These are phyloP conservation scores for Cheumatopsyche charites DNA, from an alignment of 1,140 invertebrate species.

Conservation along the genomic window DNA sequence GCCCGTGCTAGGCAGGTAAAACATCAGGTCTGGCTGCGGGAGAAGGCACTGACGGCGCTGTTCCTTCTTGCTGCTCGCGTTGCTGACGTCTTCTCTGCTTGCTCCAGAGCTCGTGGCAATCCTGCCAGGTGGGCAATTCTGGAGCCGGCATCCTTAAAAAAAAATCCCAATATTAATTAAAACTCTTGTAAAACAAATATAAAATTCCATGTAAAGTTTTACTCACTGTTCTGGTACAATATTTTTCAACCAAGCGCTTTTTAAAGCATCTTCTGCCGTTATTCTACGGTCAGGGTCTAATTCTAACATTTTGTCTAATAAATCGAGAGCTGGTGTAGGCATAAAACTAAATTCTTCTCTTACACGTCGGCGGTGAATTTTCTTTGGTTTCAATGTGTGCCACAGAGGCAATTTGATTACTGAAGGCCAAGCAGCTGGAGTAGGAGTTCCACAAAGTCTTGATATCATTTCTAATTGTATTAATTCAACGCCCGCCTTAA, in stretches of 20 bases:
- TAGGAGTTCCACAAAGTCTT: constrained; percentile 92
- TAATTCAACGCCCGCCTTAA: constrained; percentile 88
- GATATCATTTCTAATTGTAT: constrained; percentile 95
- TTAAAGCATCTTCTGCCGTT: constrained; percentile 92
- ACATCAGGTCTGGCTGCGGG: constrained; percentile 34
- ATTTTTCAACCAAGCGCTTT: constrained; percentile 92
- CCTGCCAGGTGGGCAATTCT: constrained; percentile 92
- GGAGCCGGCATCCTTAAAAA: constrained; percentile 76
- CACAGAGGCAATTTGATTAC: constrained; percentile 94
- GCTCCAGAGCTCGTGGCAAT: constrained; percentile 99
- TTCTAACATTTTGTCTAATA: constrained; percentile 96
- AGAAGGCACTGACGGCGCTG: constrained; percentile 52
- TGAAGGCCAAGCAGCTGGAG: constrained; percentile 96
- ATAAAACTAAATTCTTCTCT: constrained; percentile 93
- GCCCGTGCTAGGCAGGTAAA: constrained; percentile 38
- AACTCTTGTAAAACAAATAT: no score
- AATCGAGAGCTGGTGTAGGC: constrained; percentile 86
- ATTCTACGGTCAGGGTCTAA: constrained; percentile 93
- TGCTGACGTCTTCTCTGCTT: constrained; percentile 87
- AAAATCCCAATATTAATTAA: constrained; percentile 45
- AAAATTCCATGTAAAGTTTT: constrained; percentile 11
- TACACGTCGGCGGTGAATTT: constrained; percentile 83
- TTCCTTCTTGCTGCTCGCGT: constrained; percentile 74
- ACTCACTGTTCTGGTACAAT: constrained; percentile 89
- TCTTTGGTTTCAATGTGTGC: constrained; percentile 91